phyloP scores from a whole-genome alignment of 2,888 invertebrate species.

The Orgyia antiqua region DNA sequence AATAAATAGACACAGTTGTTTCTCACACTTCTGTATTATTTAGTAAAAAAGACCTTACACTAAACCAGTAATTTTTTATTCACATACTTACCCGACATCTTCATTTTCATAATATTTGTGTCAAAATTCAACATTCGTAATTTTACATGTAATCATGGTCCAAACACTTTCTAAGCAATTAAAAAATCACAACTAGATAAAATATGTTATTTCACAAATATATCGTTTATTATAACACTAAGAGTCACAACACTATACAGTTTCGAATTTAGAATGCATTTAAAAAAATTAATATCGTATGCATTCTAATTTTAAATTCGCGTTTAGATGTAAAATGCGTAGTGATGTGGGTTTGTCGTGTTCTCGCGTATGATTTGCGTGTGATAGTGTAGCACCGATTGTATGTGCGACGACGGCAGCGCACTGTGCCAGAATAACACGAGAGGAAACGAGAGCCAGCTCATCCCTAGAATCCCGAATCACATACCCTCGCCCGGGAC shows the following conservation, averaged over 20 bases:
- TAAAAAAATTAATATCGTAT: slow-evolving; percentile 11
- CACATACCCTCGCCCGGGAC: slow-evolving; percentile 71
- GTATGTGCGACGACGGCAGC: slow-evolving; percentile 65
- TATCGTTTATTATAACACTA: too few relatives aligned
- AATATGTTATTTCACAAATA: too few relatives aligned
- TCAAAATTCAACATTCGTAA: slow-evolving; percentile 47
- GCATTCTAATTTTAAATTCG: background rate
- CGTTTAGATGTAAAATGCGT: slow-evolving; percentile 5
- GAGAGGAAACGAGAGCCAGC: slow-evolving; percentile 74
- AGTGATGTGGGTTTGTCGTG: slow-evolving; percentile 30
- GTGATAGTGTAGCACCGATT: slow-evolving; percentile 37
- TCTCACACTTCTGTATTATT: too few relatives aligned
- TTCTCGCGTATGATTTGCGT: slow-evolving; percentile 31
- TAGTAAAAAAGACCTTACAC: too few relatives aligned
- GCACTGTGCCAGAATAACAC: slow-evolving; percentile 69
- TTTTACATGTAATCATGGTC: slow-evolving; percentile 18
- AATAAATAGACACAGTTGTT: too few relatives aligned
- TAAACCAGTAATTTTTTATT: too few relatives aligned
- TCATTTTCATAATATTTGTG: slow-evolving; percentile 53
- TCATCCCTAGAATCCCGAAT: slow-evolving; percentile 79
- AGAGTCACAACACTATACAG: slow-evolving; percentile 6
- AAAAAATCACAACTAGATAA: too few relatives aligned
- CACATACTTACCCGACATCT: slow-evolving; percentile 73
- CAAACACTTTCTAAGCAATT: slow-evolving; percentile 20
- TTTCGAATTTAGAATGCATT: slow-evolving; percentile 4